Base-by-base conservation (phyloP, 2,113 vertebrate genomes). In the Pygathrix nemaeus region DNA sequence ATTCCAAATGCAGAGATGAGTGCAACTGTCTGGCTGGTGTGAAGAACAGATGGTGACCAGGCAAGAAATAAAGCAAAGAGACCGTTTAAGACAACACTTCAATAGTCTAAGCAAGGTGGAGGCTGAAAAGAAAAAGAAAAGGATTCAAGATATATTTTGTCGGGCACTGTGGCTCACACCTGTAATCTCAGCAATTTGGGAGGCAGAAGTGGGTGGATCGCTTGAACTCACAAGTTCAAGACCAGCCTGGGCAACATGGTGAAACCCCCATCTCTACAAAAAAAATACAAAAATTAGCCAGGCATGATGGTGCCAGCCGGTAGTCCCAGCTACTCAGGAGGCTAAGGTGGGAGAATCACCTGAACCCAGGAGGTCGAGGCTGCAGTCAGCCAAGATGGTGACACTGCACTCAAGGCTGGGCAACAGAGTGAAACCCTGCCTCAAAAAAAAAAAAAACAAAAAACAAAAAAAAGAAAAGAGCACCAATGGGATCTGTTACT, bases 1-100 rank as follows among this genome's bases (percentile, higher is more conserved):
- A 25, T 50, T 82, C 75, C 87, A 96, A 94, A 96, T 89, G 45
- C 40, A 93, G 61, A 94, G 25, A 85, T 59, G 35, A 45, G 43
- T 80, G 64, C 3, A 0, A 57, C 78, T 55, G n/a, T 4, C 4
- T 75, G 21, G 10, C 6, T 87, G 25, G 16, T 52, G 3, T 82
- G n/a, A 88, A 84, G 8, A 86, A 40, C 30, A 43, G 6, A 40
- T 3, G 5, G 23, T 45, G 13, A 8, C 43, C 40, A 79, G n/a
- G 13, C 48, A 92, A 45, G 18, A 79, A 64, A n/a, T n/a, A 85
- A 88, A 45, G 30, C 32, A 78, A 40, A 86, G n/a, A 90, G 32
- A 79, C 43, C 6, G 48, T 48, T 61, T 64, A 75, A 13, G 32
- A 45, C 52, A 82, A 76, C 11, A 78, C 35, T 70, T 66, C 82